Base-by-base conservation (phyloP, 2,797 vertebrate species). In the Adrianichthys oophorus region DNA sequence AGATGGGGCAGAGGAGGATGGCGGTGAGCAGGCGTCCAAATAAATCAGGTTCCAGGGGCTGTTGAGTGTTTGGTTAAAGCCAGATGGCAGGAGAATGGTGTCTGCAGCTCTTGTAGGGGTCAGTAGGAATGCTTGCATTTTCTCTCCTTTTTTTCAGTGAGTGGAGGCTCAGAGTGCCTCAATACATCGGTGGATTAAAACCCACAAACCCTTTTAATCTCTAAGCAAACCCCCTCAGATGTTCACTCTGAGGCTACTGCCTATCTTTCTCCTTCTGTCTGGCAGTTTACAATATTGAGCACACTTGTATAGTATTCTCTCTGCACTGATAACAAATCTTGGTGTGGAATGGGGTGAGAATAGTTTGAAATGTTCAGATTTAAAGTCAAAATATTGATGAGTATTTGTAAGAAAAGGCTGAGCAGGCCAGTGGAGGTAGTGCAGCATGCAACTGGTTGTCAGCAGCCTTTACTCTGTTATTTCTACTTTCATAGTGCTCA, bases 151-250 rank as follows among this genome's bases (percentile, higher is more conserved):
- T 68, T 74, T 68, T 74, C 67, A 29, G 68, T 46, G 65, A 78
- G 69, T 60, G 58, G 80, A 85, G 69, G 60, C 77, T 80, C 78
- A 43, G 83, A 80, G 61, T 56, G 58, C 65, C 44, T 59, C 19
- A 56, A 72, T 74, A 84, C 65, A 87, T 82, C 62, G 59, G 77
- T 80, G 83, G 86, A 91, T 90, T 90, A 92, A 76, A 66, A 52
- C 59, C 74, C 84, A 85, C 89, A 90, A 90, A 90, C 86, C 82
- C 44, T 63, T 68, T 69, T 89, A 90, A 89, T 90, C 90, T 81
- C 67, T 62, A 67, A 68, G 74, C 85, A 85, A 84, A 80, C 70
- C 64, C 75, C 59, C 74, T 74, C 78, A 85, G 84, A 82, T 83
- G 84, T 80, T 76, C 77, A 55, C 75, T 79, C 83, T 62, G 66